Percentiles rank a stretch among this genome's conserved stretches.
Conservation (phyloP, 2,797 vertebrate species). For the Protosalanx chinensis region DNA sequence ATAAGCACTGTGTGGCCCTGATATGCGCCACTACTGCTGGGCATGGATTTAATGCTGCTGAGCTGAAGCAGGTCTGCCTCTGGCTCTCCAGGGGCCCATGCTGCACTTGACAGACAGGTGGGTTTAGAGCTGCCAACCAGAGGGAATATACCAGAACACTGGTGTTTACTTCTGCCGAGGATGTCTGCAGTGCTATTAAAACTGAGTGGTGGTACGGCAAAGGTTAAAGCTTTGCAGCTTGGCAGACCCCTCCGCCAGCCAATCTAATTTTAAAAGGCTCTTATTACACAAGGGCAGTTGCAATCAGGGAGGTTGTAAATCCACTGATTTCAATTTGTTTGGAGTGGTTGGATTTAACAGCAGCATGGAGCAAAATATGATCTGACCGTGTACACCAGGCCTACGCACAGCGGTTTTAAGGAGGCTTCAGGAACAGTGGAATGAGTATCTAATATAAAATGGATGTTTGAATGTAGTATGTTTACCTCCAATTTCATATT, state of each 20-base stretch:
- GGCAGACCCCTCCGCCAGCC: constrained; percentile 36
- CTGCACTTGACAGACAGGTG: constrained; percentile 48
- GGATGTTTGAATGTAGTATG: not conserved
- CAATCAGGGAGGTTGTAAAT: constrained; percentile 55
- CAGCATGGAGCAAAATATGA: not conserved
- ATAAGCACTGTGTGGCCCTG: constrained; percentile 43
- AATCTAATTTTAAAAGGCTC: constrained; percentile 59
- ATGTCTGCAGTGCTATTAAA: constrained; percentile 37
- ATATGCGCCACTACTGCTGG: constrained; percentile 46
- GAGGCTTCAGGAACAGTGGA: not conserved
- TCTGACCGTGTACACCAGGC: not conserved
- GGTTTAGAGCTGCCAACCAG: constrained; percentile 41
- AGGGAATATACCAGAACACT: constrained; percentile 20
- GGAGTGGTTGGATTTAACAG: constrained; percentile 32
- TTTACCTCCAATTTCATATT: constrained; percentile 20
- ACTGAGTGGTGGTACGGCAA: constrained; percentile 1
- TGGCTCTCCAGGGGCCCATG: constrained; percentile 27
- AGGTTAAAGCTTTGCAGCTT: constrained; percentile 34
- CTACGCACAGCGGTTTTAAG: not conserved
- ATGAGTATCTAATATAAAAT: too few species aligned
- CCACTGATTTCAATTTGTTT: constrained; percentile 57
- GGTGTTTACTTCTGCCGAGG: constrained; percentile 29
- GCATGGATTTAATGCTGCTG: constrained; percentile 41
- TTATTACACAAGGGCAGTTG: constrained; percentile 49
- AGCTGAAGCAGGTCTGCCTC: constrained; percentile 24